A percentile compares a stretch with the other conserved stretches of the same genome.
These are phyloP conservation scores for Andricus grossulariae DNA, from an alignment of 1,140 invertebrate species.

Conservation along the genomic window DNA sequence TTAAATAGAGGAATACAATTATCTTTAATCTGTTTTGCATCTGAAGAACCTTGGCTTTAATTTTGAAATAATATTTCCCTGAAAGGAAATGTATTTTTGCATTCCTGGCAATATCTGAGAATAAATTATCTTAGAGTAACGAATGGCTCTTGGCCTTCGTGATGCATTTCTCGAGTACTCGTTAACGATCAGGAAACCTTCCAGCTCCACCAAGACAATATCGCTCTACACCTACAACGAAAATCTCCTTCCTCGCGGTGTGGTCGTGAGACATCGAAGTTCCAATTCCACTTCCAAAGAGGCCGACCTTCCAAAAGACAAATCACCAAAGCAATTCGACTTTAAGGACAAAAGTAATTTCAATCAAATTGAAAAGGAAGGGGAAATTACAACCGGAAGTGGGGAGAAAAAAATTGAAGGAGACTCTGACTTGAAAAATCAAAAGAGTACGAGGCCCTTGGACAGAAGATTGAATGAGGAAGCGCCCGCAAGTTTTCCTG, in stretches of 20 bases:
- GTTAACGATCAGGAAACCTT: constrained; percentile 27
- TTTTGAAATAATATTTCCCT: no score
- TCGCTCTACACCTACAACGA: constrained; percentile 62
- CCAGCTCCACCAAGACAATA: constrained; percentile 57
- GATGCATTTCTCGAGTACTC: not conserved
- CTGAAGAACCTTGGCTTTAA: no score
- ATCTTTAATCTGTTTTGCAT: no score
- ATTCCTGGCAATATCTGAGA: not conserved
- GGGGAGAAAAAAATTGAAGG: not conserved
- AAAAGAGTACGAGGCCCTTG: constrained; percentile 3
- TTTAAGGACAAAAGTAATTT: constrained; percentile 45
- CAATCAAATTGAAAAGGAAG: constrained; percentile 44
- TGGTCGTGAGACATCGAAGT: constrained; percentile 54
- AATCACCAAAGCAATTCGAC: constrained; percentile 44
- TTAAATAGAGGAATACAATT: no score
- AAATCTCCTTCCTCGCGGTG: constrained; percentile 48
- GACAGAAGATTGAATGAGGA: constrained; percentile 34
- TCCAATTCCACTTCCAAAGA: constrained; percentile 51
- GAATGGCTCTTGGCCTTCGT: no score
- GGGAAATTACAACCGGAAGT: constrained; percentile 33
- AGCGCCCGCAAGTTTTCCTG: constrained; percentile 11
- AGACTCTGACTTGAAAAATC: not conserved
- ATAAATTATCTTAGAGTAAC: not conserved
- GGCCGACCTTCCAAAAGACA: constrained; percentile 24
- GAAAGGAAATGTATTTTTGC: not conserved